Base-by-base conservation (phyloP, 2,797 vertebrate species). In the Pempheris klunzingeri region DNA sequence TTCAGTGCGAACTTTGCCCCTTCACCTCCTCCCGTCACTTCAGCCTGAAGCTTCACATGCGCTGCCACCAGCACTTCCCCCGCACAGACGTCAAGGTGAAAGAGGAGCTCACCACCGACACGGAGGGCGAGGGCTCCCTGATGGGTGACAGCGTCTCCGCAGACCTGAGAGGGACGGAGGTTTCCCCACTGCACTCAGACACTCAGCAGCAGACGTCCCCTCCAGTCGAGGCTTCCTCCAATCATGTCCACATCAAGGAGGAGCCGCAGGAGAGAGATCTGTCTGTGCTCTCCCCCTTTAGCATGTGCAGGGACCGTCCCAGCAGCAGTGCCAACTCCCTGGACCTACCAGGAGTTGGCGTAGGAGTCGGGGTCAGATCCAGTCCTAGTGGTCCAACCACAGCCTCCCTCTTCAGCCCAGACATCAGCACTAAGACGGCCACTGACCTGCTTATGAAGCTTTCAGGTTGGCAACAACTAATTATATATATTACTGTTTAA, bases 21-120 rank as follows among this genome's bases (percentile, higher is more conserved):
- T 99, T 99, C 93, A 99, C 98, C 82, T 99, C 98, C 61, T 99
- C 98, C 26, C 97, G 98, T 90, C 98, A 99, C 95, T 99, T 99
- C 96, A 99, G 98, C 96, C 95, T 99, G 91, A 99, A 99, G 92
- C 97, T 99, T 85, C 98, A 99, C 93, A 99, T 99, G 98, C 97
- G 98, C 88, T 99, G 98, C 94, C 98, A 99, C 93, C 98, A 99
- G 92, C 98, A 99, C 95, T 99, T 99, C 94, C 97, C 98, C 76
- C 96, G 97, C 93, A 95, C 96, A 80, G 98, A 98, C 92, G 94
- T 97, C 93, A 97, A 97, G 95, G 97, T 99, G 93, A 99, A 99
- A 93, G 98, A 99, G 93, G 98, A 99, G 92, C 95, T 95, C 89
- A 95, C 95, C 92, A 96, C 96, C 47, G 98, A 99, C 94, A 96